Conservation (phyloP, 2,888 invertebrate species). For the Drosophila colorata region DNA sequence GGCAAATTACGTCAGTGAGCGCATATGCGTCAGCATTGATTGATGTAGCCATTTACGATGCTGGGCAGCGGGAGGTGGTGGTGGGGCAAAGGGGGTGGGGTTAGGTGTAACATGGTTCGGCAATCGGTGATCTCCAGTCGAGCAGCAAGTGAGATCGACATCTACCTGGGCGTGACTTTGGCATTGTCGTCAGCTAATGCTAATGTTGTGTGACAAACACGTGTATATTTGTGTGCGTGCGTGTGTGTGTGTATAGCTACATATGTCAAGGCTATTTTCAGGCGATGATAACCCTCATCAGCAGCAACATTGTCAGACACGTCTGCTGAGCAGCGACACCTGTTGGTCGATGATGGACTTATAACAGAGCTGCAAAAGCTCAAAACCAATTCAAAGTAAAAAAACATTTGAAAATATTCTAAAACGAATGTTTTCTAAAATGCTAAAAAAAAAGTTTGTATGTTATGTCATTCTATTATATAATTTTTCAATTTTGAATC, state of each 20-base stretch:
- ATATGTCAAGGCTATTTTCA: conserved; percentile 56
- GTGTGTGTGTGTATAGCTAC: conserved; percentile 9
- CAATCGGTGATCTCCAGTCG: conserved; percentile 55
- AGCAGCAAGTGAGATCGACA: conserved; percentile 38
- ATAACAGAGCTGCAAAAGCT: neutral
- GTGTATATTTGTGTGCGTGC: neutral
- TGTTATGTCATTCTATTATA: too few species aligned
- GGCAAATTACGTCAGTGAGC: conserved; percentile 72
- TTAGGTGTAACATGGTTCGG: conserved; percentile 35
- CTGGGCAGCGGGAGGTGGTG: neutral
- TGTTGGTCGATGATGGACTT: conserved; percentile 13
- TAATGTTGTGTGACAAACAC: conserved; percentile 43
- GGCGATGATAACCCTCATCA: conserved; percentile 6
- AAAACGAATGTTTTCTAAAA: too few species aligned
- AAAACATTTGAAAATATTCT: too few species aligned
- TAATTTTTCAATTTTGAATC: too few species aligned
- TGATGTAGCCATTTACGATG: conserved; percentile 26
- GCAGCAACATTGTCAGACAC: conserved; percentile 14
- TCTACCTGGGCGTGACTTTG: conserved; percentile 72
- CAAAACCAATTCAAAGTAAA: neutral
- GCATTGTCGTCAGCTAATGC: conserved; percentile 60
- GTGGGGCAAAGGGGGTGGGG: neutral
- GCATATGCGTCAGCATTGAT: conserved; percentile 66
- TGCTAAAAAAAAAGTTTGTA: too few species aligned
- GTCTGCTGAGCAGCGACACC: conserved; percentile 35